Evolutionary conservation across 2,113 vertebrate species (phyloP).

Genomic region (Columbina picui): DNA sequence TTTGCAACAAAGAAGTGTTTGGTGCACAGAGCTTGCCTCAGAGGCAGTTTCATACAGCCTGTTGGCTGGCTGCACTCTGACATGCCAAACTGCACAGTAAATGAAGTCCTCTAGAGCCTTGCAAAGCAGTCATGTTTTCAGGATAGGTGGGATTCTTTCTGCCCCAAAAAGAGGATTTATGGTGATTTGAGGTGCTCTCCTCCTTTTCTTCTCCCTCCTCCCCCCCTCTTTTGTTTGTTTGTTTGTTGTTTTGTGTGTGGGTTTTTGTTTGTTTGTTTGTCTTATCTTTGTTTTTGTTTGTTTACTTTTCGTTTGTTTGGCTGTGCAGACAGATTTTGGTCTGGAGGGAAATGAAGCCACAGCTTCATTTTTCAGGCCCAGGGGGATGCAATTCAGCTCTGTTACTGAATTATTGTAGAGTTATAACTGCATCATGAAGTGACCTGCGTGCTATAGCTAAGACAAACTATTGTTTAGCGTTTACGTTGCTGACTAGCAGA

Average conservation of each 20-base stretch:
- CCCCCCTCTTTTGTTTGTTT: too few species aligned
- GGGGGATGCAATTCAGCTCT: background rate
- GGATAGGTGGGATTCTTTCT: background rate
- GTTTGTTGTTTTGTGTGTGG: too few species aligned
- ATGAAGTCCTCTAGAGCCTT: background rate
- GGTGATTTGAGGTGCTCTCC: background rate
- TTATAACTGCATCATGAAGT: background rate
- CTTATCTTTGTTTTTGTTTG: background rate
- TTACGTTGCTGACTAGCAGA: background rate
- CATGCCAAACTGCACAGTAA: background rate
- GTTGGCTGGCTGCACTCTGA: background rate
- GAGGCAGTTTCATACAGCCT: background rate
- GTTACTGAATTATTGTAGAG: background rate
- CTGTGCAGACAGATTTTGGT: background rate
- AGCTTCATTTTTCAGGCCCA: background rate
- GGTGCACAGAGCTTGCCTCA: background rate
- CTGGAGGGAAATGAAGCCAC: background rate
- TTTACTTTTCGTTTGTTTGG: background rate
- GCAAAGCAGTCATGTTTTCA: background rate
- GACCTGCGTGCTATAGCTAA: background rate
- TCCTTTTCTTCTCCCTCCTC: background rate
- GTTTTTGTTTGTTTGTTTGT: background rate
- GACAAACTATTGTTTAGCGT: background rate
- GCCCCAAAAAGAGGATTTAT: background rate
- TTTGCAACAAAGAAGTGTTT: background rate